Evolutionary conservation across 2,888 invertebrate species (phyloP).

Genomic region (Hirtodrosophila duncani): DNA sequence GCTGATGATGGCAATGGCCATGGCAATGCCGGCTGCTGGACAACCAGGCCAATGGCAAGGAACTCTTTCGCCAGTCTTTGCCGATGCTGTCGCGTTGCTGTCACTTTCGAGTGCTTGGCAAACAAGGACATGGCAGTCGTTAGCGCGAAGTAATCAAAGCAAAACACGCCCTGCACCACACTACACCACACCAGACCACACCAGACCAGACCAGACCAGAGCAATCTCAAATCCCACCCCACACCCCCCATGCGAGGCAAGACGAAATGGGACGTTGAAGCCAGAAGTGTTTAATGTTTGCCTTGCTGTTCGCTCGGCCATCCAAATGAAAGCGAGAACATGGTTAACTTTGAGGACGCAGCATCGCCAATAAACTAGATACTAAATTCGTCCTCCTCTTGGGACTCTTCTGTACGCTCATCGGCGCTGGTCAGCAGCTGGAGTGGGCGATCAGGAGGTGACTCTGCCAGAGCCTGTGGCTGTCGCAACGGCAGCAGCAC

Average conservation of each 20-base stretch:
- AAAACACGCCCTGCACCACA: slow-evolving; percentile 11
- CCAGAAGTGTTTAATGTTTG: slow-evolving; percentile 30
- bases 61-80: too few relatives aligned
- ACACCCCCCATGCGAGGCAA: too few relatives aligned
- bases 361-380: slow-evolving; percentile 25
- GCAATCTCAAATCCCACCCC: too few relatives aligned
- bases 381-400: slow-evolving; percentile 26
- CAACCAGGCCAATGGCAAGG: too few relatives aligned
- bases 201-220: too few relatives aligned
- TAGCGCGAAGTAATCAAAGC: slow-evolving; percentile 47
- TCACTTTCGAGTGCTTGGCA: slow-evolving; percentile 43
- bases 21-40: too few relatives aligned
- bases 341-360: background rate
- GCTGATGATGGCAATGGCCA: too few relatives aligned
- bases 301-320: slow-evolving; percentile 13
- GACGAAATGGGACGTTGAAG: background rate
- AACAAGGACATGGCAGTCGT: slow-evolving; percentile 39
- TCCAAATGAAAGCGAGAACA: background rate
- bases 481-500: slow-evolving; percentile 21
- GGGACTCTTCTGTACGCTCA: background rate
- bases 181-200: too few relatives aligned
- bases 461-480: too few relatives aligned
- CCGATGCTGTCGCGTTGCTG: too few relatives aligned
- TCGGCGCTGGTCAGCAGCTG: slow-evolving; percentile 1
- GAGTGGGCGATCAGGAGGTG: slow-evolving; percentile 21